Percentiles rank a stretch among this genome's conserved stretches.
Evolutionary conservation across 2,113 vertebrate genomes (phyloP).

Genomic region (Nesogale talazaci): DNA sequence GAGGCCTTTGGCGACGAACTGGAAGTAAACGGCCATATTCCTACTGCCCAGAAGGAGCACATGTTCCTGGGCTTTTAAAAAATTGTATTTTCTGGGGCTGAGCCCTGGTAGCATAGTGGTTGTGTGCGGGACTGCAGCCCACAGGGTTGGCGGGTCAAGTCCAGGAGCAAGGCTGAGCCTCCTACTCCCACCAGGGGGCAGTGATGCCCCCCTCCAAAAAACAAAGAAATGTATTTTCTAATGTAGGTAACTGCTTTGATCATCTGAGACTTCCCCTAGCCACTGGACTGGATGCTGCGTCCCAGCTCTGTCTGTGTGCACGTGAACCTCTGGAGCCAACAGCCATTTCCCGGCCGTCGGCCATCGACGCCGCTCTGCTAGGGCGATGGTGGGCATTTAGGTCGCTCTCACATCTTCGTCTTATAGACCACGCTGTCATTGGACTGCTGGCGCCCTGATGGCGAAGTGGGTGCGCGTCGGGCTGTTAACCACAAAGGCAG

Average conservation of each 20-base stretch:
- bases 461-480: no score
- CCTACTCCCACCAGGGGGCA: no score
- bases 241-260: neutral
- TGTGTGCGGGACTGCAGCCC: no score
- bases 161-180: no score
- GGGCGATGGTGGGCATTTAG: neutral
- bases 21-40: neutral
- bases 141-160: no score
- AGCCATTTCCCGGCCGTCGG: slow-evolving; percentile 20
- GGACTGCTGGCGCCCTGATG: neutral
- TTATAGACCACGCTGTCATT: neutral
- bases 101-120: no score
- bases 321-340: neutral
- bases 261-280: slow-evolving; percentile 1
- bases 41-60: neutral
- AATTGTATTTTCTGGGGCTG: neutral
- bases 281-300: neutral
- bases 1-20: neutral
- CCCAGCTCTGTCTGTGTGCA: neutral
- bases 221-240: neutral
- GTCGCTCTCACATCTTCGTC: no score
- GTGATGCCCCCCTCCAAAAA: no score
- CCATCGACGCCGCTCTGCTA: neutral
- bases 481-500: no score
- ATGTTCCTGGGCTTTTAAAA: accelerated